phyloP scores from a whole-genome alignment of 2,797 vertebrate species.

The Setipinna tenuifilis region DNA sequence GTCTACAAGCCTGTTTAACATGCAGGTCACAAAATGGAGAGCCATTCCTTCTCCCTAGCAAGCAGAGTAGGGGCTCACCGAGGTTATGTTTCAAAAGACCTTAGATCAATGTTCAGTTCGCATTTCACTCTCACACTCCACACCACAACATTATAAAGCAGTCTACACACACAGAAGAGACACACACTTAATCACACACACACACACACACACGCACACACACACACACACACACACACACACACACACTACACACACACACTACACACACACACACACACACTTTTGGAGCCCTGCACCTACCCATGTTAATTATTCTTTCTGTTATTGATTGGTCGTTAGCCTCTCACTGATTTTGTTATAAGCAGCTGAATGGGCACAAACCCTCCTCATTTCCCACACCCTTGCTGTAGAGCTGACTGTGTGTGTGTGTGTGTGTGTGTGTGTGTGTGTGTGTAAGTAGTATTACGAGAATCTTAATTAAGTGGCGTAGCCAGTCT shows the following conservation, averaged over 20 bases:
- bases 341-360: too few species aligned
- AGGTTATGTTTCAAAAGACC: too few species aligned
- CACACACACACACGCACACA: conserved; percentile 1
- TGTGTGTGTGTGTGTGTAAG: neutral
- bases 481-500: neutral
- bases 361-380: too few species aligned
- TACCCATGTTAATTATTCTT: too few species aligned
- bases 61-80: neutral
- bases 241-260: neutral
- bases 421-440: conserved; percentile 29
- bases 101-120: neutral
- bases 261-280: too few species aligned
- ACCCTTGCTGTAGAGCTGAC: neutral
- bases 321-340: too few species aligned
- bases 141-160: neutral
- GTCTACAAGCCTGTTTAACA: neutral
- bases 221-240: conserved; percentile 5
- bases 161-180: neutral
- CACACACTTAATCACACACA: neutral
- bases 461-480: neutral
- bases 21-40: neutral
- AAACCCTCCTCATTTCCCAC: too few species aligned
- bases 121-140: neutral
- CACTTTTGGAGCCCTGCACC: too few species aligned
- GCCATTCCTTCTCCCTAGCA: neutral